Percentiles rank a stretch among this genome's conserved stretches.
phyloP scores from a whole-genome alignment of 2,888 invertebrate genomes.

The Dione vanillae region DNA sequence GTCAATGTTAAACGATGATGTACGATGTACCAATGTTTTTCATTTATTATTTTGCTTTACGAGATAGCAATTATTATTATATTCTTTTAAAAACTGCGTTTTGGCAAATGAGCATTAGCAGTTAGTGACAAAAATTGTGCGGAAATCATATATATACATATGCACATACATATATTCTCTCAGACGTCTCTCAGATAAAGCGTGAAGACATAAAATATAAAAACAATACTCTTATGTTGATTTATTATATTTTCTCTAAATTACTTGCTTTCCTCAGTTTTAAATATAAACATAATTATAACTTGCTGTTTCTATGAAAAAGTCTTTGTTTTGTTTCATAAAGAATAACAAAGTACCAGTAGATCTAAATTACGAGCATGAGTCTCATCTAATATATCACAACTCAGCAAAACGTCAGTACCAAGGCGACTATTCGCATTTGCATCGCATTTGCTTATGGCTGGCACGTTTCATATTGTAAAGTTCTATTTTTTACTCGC shows the following conservation, averaged over 20 bases:
- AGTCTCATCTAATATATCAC: slow-evolving; percentile 3
- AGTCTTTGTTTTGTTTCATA: neutral
- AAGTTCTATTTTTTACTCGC: slow-evolving; percentile 32
- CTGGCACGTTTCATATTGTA: slow-evolving; percentile 18
- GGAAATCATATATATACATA: no score
- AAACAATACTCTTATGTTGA: no score
- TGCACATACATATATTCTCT: no score
- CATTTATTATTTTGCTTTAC: slow-evolving; percentile 5
- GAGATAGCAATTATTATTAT: neutral
- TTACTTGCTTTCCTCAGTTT: no score
- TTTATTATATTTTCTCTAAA: no score
- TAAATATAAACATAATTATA: no score
- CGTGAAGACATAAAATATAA: no score
- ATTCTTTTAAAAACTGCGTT: neutral
- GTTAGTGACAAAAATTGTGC: neutral
- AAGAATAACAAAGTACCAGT: neutral
- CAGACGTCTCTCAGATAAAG: no score
- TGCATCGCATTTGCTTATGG: slow-evolving; percentile 21
- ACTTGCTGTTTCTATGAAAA: neutral
- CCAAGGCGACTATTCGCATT: slow-evolving; percentile 22
- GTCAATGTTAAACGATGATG: slow-evolving; percentile 27
- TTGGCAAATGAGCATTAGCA: neutral
- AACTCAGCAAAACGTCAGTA: slow-evolving; percentile 3
- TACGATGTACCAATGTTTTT: slow-evolving; percentile 6
- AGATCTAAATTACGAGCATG: neutral